These are phyloP conservation scores for Tanytarsus gracilentus DNA, from an alignment of 2,888 invertebrate species.

Conservation along the genomic window DNA sequence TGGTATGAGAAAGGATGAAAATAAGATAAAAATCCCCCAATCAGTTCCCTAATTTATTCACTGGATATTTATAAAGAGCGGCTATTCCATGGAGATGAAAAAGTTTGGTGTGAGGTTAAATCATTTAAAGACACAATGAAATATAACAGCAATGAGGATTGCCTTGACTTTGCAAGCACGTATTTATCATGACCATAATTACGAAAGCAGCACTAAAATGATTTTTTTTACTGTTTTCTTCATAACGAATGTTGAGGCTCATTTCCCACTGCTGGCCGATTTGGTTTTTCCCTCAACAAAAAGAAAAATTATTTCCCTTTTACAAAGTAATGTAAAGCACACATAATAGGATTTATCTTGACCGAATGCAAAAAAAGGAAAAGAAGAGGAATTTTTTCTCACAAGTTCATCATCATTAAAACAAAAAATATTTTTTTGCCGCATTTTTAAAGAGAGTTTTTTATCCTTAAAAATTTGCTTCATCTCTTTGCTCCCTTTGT, in stretches of 20 bases:
- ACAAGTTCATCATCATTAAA: not conserved
- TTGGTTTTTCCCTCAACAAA: not conserved
- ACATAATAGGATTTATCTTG: not conserved
- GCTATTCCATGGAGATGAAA: not conserved
- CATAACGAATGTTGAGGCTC: not conserved
- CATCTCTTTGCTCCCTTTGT: not conserved
- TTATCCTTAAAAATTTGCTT: slow-evolving; percentile 2
- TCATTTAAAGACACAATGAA: slow-evolving; percentile 1
- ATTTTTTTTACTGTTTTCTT: not conserved
- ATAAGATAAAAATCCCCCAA: too few relatives aligned
- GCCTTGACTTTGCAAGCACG: not conserved
- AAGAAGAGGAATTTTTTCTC: not conserved
- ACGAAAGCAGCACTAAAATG: not conserved
- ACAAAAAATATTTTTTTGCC: not conserved
- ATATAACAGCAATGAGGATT: not conserved
- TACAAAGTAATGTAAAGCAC: not conserved
- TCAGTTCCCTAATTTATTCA: too few relatives aligned
- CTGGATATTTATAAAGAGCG: not conserved
- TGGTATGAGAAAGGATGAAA: not conserved
- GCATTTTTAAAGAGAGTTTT: too few relatives aligned
- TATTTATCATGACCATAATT: slow-evolving; percentile 1
- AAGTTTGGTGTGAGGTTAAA: not conserved
- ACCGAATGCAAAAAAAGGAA: not conserved
- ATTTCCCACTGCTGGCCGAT: too few relatives aligned
- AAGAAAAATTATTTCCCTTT: not conserved